These are phyloP conservation scores for Nomada fucata DNA, from an alignment of 2,888 invertebrate genomes.

Conservation along the genomic window DNA sequence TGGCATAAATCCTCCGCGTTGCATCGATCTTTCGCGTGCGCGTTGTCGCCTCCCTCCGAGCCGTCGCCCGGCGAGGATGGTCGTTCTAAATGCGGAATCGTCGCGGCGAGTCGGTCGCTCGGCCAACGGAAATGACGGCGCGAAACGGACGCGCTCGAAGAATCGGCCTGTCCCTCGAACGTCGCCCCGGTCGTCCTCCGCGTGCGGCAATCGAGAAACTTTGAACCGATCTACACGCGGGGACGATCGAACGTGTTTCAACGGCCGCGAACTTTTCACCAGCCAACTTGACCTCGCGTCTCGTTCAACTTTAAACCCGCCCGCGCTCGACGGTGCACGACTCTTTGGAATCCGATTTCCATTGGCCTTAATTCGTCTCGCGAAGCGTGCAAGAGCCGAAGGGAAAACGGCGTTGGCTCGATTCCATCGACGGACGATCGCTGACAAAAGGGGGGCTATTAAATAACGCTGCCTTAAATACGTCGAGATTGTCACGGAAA, in stretches of 20 bases:
- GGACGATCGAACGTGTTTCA: too few species aligned
- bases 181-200: not conserved
- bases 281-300: slow-evolving; percentile 34
- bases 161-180: slow-evolving; percentile 6
- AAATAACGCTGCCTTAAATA: not conserved
- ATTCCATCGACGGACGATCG: not conserved
- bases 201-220: not conserved
- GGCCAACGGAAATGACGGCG: slow-evolving; percentile 37
- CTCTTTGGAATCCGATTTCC: slow-evolving; percentile 60
- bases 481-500: not conserved
- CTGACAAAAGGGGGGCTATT: too few species aligned
- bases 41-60: slow-evolving; percentile 18
- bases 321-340: slow-evolving; percentile 41
- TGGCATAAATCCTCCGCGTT: not conserved
- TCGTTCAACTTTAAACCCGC: slow-evolving; percentile 4
- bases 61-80: slow-evolving; percentile 29
- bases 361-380: slow-evolving; percentile 54
- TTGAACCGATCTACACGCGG: not conserved
- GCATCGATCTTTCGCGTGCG: slow-evolving; percentile 51
- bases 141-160: not conserved
- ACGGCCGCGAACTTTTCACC: slow-evolving; percentile 31
- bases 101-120: slow-evolving; percentile 10
- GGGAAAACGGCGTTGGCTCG: not conserved
- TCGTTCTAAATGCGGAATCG: slow-evolving; percentile 30
- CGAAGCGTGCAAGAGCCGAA: not conserved